Conservation (phyloP, 2,113 vertebrate species). For the Alligator sinensis region DNA sequence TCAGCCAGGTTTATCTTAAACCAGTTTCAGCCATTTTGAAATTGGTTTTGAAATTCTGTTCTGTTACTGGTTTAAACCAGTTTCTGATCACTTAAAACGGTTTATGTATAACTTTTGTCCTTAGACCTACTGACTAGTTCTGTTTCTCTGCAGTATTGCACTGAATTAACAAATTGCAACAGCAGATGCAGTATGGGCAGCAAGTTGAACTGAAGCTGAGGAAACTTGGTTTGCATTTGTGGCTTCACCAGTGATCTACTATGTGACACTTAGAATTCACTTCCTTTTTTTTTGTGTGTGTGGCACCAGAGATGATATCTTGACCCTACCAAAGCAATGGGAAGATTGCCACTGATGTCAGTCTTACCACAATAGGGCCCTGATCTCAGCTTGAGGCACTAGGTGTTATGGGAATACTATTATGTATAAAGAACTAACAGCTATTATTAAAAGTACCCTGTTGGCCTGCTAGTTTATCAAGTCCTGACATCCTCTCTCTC, state of each 20-base stretch:
- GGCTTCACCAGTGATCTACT: neutral
- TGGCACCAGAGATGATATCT: neutral
- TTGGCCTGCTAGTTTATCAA: neutral
- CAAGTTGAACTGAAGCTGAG: neutral
- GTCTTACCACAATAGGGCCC: neutral
- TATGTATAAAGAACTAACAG: neutral
- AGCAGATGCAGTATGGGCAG: neutral
- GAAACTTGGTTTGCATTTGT: neutral
- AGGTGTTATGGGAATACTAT: neutral
- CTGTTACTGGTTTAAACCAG: too few relatives aligned
- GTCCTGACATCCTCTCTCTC: neutral
- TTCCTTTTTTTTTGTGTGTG: neutral
- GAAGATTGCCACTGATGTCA: neutral
- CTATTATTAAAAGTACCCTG: neutral
- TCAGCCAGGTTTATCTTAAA: too few relatives aligned
- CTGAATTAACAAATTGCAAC: neutral
- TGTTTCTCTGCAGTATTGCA: neutral
- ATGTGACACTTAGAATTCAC: neutral
- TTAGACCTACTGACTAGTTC: neutral
- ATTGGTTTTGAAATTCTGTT: too few relatives aligned
- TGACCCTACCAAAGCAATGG: rapidly evolving
- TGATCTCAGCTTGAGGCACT: neutral
- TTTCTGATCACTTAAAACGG: too few relatives aligned
- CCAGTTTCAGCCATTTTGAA: too few relatives aligned
- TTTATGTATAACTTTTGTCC: too few relatives aligned